A percentile compares a stretch with the other conserved stretches of the same genome.
phyloP scores from a whole-genome alignment of 2,113 vertebrate species.

The Pandion haliaetus region DNA sequence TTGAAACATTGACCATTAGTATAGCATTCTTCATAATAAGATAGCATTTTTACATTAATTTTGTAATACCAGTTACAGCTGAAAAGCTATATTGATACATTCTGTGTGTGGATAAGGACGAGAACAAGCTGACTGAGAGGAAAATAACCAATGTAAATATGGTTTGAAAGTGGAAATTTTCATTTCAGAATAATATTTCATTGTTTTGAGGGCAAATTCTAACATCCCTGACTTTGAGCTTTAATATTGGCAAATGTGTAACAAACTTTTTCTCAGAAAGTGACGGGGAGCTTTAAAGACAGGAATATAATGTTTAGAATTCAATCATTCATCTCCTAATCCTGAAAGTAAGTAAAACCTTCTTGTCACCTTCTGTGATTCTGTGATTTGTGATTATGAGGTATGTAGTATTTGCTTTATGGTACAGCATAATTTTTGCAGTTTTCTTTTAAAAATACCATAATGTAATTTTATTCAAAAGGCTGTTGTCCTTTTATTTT shows the following conservation, averaged over 20 bases:
- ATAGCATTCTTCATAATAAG: neutral
- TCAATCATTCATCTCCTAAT: neutral
- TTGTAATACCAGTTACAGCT: neutral
- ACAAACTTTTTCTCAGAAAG: neutral
- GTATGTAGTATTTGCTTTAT: neutral
- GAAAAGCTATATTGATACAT: neutral
- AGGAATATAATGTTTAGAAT: neutral
- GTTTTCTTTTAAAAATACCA: neutral
- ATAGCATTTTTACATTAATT: neutral
- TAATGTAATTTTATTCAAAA: neutral
- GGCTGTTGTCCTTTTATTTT: neutral
- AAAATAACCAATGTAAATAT: neutral
- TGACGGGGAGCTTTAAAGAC: neutral
- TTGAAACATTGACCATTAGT: neutral
- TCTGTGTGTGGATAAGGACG: neutral
- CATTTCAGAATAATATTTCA: neutral
- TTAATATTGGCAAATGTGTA: neutral
- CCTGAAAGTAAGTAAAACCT: neutral
- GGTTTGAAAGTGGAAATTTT: neutral
- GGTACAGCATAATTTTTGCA: neutral
- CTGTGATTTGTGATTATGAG: neutral
- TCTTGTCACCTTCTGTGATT: neutral
- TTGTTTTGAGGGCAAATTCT: neutral
- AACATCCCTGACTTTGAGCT: neutral
- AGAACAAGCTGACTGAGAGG: neutral